These are phyloP conservation scores for Ceyx cyanopectus DNA, from an alignment of 2,113 vertebrate genomes.

Conservation along the genomic window DNA sequence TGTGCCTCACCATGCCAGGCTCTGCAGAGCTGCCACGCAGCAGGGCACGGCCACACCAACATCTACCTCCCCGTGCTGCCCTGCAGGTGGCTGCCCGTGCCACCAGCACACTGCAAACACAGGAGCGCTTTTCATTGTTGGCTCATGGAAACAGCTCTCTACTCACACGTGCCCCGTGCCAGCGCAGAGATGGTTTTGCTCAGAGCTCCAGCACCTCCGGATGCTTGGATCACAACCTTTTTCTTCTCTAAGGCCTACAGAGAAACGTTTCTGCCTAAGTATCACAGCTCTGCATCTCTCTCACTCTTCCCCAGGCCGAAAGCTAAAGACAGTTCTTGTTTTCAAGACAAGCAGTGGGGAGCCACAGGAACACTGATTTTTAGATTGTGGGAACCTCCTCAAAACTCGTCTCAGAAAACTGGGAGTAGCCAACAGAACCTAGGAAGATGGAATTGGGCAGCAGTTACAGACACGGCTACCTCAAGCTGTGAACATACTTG, in stretches of 20 bases:
- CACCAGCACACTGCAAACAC: accelerated
- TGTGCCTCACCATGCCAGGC: accelerated
- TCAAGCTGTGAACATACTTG: neutral
- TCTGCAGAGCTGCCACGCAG: neutral
- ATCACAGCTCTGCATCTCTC: neutral
- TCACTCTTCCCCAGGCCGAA: neutral
- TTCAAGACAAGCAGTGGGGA: neutral
- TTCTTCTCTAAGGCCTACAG: neutral
- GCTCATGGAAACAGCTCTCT: neutral
- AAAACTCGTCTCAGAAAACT: neutral
- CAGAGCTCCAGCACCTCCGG: accelerated
- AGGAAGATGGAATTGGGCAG: neutral
- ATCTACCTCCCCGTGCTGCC: neutral
- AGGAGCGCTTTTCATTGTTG: neutral
- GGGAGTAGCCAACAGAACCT: neutral
- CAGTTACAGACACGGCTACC: neutral
- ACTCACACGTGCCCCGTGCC: neutral
- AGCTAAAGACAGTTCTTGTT: neutral
- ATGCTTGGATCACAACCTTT: accelerated
- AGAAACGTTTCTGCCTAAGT: neutral
- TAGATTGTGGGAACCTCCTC: neutral
- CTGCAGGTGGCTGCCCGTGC: neutral
- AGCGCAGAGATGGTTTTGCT: neutral
- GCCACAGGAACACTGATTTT: neutral
- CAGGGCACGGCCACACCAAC: neutral